These are phyloP conservation scores for Macrotus californicus DNA, from an alignment of 2,113 vertebrate species.

Conservation along the genomic window DNA sequence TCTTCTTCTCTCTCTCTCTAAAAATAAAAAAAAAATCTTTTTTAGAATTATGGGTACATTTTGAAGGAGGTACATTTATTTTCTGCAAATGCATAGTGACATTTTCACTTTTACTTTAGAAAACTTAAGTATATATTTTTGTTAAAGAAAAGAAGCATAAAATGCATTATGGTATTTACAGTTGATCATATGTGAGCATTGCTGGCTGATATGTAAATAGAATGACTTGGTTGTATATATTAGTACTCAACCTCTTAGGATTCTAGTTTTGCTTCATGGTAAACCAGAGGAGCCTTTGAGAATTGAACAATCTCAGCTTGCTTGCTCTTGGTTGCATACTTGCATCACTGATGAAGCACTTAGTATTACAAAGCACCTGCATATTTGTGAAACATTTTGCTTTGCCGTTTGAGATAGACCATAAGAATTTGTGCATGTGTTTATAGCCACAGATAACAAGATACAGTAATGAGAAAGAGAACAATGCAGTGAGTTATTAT, in stretches of 20 bases:
- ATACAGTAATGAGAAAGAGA: neutral
- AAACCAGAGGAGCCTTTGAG: neutral
- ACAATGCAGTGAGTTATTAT: neutral
- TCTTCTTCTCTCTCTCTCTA: too few species aligned
- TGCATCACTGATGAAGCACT: neutral
- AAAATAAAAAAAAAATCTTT: too few species aligned
- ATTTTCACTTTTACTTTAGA: constrained; percentile 39
- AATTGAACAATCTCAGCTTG: neutral
- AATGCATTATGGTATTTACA: neutral
- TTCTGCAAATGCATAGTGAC: neutral
- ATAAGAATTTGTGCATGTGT: neutral
- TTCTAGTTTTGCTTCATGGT: neutral
- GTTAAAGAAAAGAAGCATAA: neutral
- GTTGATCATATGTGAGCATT: neutral
- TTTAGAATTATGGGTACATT: neutral
- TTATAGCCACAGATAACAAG: constrained; percentile 3
- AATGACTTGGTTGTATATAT: neutral
- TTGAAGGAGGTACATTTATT: neutral
- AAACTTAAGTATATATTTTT: neutral
- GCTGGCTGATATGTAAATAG: constrained; percentile 5
- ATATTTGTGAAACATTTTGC: neutral
- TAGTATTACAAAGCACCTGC: neutral
- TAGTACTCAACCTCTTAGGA: neutral
- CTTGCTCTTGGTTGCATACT: neutral
- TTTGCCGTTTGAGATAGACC: neutral